These are phyloP conservation scores for Drosophila leontia DNA, from an alignment of 1,140 invertebrate genomes.

Conservation along the genomic window DNA sequence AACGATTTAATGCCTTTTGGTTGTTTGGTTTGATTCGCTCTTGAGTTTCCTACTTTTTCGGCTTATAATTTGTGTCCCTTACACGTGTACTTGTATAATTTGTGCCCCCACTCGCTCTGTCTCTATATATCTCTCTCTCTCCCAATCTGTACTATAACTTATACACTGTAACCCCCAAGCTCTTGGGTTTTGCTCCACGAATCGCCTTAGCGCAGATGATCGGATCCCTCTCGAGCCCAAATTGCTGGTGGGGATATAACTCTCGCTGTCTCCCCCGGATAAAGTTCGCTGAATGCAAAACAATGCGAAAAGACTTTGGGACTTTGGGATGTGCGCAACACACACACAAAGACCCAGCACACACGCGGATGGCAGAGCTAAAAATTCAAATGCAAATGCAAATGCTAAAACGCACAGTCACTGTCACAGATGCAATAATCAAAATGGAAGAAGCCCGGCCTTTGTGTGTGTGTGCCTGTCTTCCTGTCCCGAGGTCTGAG, in stretches of 20 bases:
- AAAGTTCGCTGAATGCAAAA: constrained; percentile 57
- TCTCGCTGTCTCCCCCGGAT: constrained; percentile 31
- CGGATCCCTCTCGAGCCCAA: constrained; percentile 39
- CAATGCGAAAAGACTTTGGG: constrained; percentile 48
- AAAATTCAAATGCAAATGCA: constrained; percentile 25
- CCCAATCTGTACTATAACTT: constrained; percentile 63
- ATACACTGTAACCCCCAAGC: constrained; percentile 82
- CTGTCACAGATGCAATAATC: constrained; percentile 64
- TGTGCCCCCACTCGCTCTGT: constrained; percentile 8
- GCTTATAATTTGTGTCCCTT: constrained; percentile 54
- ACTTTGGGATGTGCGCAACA: constrained; percentile 33
- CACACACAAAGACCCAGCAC: too few species aligned
- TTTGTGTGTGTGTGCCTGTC: constrained; percentile 29
- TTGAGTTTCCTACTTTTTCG: constrained; percentile 45
- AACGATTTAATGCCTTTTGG: constrained; percentile 51
- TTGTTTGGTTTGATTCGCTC: constrained; percentile 38
- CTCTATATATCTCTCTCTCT: neutral
- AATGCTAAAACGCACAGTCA: constrained; percentile 38
- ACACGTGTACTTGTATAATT: constrained; percentile 33
- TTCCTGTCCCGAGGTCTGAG: constrained; percentile 30
- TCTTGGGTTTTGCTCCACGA: constrained; percentile 80
- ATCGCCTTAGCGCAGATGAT: constrained; percentile 70
- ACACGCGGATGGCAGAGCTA: constrained; percentile 10
- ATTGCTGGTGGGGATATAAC: constrained; percentile 56
- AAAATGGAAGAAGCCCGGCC: constrained; percentile 66